Evolutionary conservation across 2,888 invertebrate genomes (phyloP).

Genomic region (Therioaphis trifolii): DNA sequence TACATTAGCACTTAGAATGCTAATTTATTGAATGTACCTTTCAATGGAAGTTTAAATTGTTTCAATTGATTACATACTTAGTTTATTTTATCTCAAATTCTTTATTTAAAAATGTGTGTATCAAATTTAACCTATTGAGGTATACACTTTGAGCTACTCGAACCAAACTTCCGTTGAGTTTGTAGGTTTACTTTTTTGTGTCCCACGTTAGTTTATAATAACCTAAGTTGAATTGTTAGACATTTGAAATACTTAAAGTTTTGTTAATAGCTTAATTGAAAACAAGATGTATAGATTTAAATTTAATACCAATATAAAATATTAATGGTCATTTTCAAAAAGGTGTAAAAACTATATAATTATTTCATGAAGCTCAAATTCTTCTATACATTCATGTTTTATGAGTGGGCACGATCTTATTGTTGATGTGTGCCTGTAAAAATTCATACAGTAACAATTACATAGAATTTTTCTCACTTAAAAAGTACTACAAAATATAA

Average conservation of each 20-base stretch:
- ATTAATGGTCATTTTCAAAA: neutral
- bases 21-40: neutral
- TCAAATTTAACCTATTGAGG: slow-evolving; percentile 32
- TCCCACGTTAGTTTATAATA: neutral
- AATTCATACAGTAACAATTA: slow-evolving; percentile 17
- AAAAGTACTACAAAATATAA: slow-evolving; percentile 14
- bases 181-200: neutral
- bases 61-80: neutral
- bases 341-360: slow-evolving; percentile 25
- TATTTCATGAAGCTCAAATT: neutral
- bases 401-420: neutral
- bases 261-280: neutral
- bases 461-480: neutral
- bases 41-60: neutral
- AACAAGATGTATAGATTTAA: neutral
- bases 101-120: slow-evolving; percentile 8
- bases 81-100: neutral
- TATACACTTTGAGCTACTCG: slow-evolving; percentile 50
- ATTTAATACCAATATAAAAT: neutral
- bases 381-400: neutral
- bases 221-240: neutral
- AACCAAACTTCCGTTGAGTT: slow-evolving; percentile 34
- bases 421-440: neutral
- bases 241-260: neutral
- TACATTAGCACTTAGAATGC: neutral